Evolutionary conservation across 2,888 invertebrate species (phyloP).

Genomic region (Lithodes maja): DNA sequence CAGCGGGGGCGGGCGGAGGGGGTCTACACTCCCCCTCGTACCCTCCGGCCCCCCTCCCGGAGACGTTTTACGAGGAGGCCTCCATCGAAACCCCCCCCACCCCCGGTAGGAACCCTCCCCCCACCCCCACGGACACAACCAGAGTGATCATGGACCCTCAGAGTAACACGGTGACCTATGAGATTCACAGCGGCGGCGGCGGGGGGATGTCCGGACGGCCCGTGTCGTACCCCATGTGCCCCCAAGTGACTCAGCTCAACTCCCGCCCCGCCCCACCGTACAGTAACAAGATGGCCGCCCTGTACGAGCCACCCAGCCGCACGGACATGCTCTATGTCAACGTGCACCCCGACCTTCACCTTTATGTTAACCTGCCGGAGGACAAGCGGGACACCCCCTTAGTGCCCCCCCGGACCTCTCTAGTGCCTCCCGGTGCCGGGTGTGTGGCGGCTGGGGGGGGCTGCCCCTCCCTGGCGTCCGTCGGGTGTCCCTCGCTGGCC

Average conservation of each 20-base stretch:
- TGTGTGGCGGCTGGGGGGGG: neutral
- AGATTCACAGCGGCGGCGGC: neutral
- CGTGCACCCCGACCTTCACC: constrained; percentile 48
- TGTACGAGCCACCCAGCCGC: neutral
- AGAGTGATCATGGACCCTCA: constrained; percentile 43
- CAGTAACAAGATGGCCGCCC: constrained; percentile 17
- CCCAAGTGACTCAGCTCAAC: neutral
- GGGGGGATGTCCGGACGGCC: neutral
- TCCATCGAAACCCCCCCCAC: constrained; percentile 49
- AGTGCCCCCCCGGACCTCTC: constrained; percentile 63
- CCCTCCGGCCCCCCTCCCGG: constrained; percentile 56
- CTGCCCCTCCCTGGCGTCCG: neutral
- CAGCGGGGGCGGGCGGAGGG: constrained; percentile 16
- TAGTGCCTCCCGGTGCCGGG: neutral
- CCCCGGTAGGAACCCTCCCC: constrained; percentile 46
- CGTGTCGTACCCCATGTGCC: constrained; percentile 2
- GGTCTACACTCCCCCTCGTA: constrained; percentile 54
- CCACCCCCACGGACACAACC: constrained; percentile 20
- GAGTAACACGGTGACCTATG: constrained; percentile 53
- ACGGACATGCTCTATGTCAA: constrained; percentile 63
- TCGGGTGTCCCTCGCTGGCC: neutral
- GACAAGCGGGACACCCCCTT: constrained; percentile 63
- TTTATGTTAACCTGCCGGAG: constrained; percentile 62
- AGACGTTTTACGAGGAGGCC: constrained; percentile 34
- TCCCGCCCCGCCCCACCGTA: constrained; percentile 20